Evolutionary conservation across 1,140 invertebrate genomes (phyloP), one percentile per base, ranked within the genome.

Genomic region (Vollenhovia emeryi): DNA sequence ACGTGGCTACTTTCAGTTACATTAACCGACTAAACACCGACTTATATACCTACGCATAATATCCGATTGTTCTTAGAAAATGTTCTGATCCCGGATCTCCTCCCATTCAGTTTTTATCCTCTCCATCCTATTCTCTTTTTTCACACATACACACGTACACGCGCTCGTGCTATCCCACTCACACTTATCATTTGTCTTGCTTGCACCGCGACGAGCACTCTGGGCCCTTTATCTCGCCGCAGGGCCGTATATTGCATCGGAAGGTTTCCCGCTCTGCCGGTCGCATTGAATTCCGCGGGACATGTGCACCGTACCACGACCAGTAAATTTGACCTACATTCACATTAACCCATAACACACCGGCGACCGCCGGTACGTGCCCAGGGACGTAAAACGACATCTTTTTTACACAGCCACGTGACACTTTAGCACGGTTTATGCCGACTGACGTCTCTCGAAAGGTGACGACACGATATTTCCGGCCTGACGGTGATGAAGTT

Each of bases 161-260:
- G 43, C 52, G 48, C 9, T 60, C 6, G 27, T 30, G 30, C 36
- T 83, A 75, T 76, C 13, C 21, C 45, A 52, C 24, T 55, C 69
- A 71, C 33, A 30, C 33, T 55, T 60, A 64, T 48, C 57, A 60
- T 84, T 50, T 57, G 55, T 84, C 57, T 52, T 45, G 57, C 74
- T 85, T 55, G 36, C 60, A 43, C 45, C 13, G 59, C 48, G 33
- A 86, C 66, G 27, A 86, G 78, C 62, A 68, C 78, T 86, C 55
- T 57, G 57, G 30, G 78, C 36, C 84, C 84, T 86, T 86, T 86
- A 86, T 86, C 78, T 55, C 57, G 55, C 55, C 9, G 43, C 43
- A 86, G 64, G 78, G 57, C 78, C 84, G 78, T 86, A 86, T 86
- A 86, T 83, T 86, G 84, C 84, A 86, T 83, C 55, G 78, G 84